Evolutionary conservation across 2,113 vertebrate genomes (phyloP).

Genomic region (Melozone crissalis): DNA sequence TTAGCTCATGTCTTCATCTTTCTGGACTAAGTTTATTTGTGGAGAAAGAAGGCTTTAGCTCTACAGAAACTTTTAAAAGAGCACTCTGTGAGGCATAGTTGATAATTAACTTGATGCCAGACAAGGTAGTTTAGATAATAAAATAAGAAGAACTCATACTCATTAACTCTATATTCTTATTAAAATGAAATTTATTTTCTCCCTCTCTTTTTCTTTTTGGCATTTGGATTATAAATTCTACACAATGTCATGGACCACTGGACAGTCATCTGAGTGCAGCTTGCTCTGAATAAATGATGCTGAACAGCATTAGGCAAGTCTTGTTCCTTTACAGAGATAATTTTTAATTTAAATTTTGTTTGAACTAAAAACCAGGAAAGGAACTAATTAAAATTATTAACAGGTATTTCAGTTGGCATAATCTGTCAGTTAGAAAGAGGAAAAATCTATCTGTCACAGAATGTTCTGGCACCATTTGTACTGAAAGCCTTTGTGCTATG

Average conservation of each 20-base stretch:
- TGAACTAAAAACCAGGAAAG: slow-evolving; percentile 13
- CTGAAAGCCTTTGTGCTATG: not conserved
- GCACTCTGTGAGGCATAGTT: not conserved
- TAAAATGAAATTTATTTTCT: slow-evolving; percentile 49
- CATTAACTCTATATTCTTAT: slow-evolving; percentile 49
- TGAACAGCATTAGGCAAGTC: slow-evolving; percentile 22
- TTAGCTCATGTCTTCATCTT: not conserved
- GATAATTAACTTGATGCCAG: slow-evolving; percentile 36
- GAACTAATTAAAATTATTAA: slow-evolving; percentile 33
- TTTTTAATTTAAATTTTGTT: slow-evolving; percentile 58
- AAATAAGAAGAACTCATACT: not conserved
- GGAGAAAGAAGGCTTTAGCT: not conserved
- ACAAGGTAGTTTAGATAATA: slow-evolving; percentile 44
- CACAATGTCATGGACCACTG: slow-evolving; percentile 30
- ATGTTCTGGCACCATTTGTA: not conserved
- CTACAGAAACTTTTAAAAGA: not conserved
- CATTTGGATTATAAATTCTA: slow-evolving; percentile 36
- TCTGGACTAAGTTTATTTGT: not conserved
- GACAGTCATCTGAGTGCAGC: slow-evolving; percentile 19
- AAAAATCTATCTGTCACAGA: not conserved
- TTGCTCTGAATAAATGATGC: slow-evolving; percentile 43
- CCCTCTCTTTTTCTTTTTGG: not conserved
- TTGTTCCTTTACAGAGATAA: slow-evolving; percentile 24
- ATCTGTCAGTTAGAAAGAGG: not conserved
- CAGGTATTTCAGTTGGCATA: not conserved